Evolutionary conservation across 2,888 invertebrate genomes (phyloP), one percentile per base, ranked within the genome.

Genomic region (Iselma pallidipennis): DNA sequence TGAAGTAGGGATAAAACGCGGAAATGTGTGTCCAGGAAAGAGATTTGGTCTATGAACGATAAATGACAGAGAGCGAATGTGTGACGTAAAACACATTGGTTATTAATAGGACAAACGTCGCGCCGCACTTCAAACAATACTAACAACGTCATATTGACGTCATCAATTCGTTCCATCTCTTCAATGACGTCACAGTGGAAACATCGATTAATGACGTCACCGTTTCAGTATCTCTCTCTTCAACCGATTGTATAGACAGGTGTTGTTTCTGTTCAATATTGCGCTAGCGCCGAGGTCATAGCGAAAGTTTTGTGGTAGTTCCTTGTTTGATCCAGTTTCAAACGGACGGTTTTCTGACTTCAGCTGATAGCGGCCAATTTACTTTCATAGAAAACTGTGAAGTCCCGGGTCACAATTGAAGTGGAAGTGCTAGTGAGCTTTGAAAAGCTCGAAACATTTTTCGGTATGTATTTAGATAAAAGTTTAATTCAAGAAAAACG

Each of bases 261-360:
- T 19, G 19, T 45, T 26, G 55, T 67, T 65, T 52, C 50, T 60
- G 51, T 68, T 61, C 60, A 55, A 63, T 67, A 67, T 66, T 67
- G 67, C 69, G 71, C 67, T 57, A 66, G 69, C 74, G 74, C 68
- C 74, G 74, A 74, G 75, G 76, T 74, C 74, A 73, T 23, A 69
- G 72, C 66, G 74, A 75, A 77, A 77, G 72, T 73, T 70, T 72
- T 71, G 72, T 67, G 72, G 73, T 74, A 73, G 74, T 74, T 68
- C 61, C 53, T 55, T 49, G 37, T 55, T 55, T 61, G 67, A 31
- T 56, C 66, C 49, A 70, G 57, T 61, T 66, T 61, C 63, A 56
- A 53, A 45, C 64, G 60, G 71, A 54, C 55, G 59, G 51, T 60
- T 58, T 61, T 55, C 49, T 37, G 21, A 4, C 7, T 51, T 42